These are phyloP conservation scores for Lithosia quadra DNA, from an alignment of 2,888 invertebrate species.

Conservation along the genomic window DNA sequence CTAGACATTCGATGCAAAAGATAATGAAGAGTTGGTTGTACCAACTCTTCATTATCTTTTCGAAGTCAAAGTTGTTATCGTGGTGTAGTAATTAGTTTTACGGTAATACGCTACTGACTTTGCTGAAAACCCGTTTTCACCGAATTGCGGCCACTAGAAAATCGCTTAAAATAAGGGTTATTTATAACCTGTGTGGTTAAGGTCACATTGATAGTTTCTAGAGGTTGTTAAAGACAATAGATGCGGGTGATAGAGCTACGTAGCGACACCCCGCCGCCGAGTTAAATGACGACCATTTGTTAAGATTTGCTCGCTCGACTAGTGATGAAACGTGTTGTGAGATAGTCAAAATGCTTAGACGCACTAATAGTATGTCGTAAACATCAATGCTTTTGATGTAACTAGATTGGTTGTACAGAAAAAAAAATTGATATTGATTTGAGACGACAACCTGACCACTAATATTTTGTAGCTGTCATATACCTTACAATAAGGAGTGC, in stretches of 20 bases:
- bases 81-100: too few species aligned
- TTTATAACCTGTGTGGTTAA: neutral
- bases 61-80: too few species aligned
- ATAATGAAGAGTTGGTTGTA: too few species aligned
- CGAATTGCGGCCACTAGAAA: neutral
- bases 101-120: too few species aligned
- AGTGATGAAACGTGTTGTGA: neutral
- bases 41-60: too few species aligned
- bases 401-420: too few species aligned
- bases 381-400: too few species aligned
- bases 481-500: too few species aligned
- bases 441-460: too few species aligned
- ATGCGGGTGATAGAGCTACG: neutral
- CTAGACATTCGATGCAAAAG: too few species aligned
- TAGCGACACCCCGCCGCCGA: neutral
- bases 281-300: neutral
- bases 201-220: neutral
- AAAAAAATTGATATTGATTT: too few species aligned
- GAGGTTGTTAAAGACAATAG: neutral
- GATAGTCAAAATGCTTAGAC: neutral
- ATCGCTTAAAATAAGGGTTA: neutral
- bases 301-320: neutral
- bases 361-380: neutral
- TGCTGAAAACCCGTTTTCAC: neutral
- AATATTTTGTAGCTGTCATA: too few species aligned